Conservation (phyloP, 2,888 invertebrate genomes). For the Pammene aurita region DNA sequence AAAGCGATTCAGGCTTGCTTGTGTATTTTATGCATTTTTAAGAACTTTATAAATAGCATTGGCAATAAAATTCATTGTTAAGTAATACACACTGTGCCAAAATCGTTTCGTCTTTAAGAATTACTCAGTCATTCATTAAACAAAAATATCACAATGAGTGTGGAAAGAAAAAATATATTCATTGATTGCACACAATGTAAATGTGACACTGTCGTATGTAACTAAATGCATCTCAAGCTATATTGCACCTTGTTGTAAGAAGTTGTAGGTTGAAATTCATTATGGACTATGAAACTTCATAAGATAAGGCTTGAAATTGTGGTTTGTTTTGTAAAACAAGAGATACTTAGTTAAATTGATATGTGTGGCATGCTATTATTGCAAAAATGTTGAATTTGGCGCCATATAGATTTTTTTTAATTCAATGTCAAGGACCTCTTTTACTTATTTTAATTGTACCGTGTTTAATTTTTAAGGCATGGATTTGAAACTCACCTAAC, state of each 20-base stretch:
- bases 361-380: background rate
- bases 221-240: background rate
- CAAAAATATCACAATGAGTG: too few species aligned
- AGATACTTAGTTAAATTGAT: background rate
- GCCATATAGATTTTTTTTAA: background rate
- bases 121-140: too few species aligned
- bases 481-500: too few species aligned
- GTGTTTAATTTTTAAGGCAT: too few species aligned
- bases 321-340: conserved; percentile 5
- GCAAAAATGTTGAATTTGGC: background rate
- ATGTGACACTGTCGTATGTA: background rate
- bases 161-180: too few species aligned
- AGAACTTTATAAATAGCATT: too few species aligned
- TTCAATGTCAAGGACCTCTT: background rate
- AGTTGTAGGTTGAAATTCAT: background rate
- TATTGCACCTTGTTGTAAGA: background rate
- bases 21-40: too few species aligned
- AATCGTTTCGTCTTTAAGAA: too few species aligned
- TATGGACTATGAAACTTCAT: background rate
- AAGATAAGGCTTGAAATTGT: background rate
- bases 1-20: too few species aligned
- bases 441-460: background rate
- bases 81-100: too few species aligned
- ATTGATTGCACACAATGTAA: background rate
- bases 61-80: too few species aligned